Conservation (phyloP, 2,888 invertebrate species). For the Cerceris rybyensis region DNA sequence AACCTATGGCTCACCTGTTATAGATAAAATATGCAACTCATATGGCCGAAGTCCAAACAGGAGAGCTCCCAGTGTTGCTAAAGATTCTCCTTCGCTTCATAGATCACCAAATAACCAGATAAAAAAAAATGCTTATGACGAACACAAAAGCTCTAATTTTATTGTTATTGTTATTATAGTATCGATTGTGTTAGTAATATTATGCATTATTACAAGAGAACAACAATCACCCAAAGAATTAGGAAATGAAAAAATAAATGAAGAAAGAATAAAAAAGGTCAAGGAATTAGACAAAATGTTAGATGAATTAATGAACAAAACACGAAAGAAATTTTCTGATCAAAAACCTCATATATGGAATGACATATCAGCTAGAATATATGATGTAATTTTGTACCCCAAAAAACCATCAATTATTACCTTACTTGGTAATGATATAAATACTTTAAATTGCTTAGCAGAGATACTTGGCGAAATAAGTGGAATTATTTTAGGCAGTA, state of each 20-base stretch:
- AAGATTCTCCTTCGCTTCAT: too few species aligned
- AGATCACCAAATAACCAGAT: too few species aligned
- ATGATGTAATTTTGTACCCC: constrained; percentile 69
- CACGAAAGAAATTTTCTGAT: constrained; percentile 36
- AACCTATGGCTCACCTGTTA: too few species aligned
- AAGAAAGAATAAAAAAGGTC: not conserved
- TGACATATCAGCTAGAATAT: constrained; percentile 75
- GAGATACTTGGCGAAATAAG: constrained; percentile 75
- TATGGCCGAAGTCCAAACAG: too few species aligned
- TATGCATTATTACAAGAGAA: not conserved
- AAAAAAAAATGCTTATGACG: too few species aligned
- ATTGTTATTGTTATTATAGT: not conserved
- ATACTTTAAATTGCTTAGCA: constrained; percentile 74
- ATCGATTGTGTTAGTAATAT: not conserved
- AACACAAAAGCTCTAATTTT: not conserved
- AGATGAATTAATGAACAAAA: constrained; percentile 16
- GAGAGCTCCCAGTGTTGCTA: too few species aligned
- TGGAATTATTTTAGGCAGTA: constrained; percentile 66
- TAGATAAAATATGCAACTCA: too few species aligned
- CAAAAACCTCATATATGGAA: constrained; percentile 78
- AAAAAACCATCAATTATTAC: constrained; percentile 79
- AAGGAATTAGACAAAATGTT: constrained; percentile 11
- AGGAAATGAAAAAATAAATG: not conserved
- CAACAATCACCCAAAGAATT: not conserved
- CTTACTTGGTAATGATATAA: constrained; percentile 76